Evolutionary conservation across 2,113 vertebrate species (phyloP), one percentile per base, ranked within the genome.

Genomic region (mouse (Mus musculus)): DNA sequence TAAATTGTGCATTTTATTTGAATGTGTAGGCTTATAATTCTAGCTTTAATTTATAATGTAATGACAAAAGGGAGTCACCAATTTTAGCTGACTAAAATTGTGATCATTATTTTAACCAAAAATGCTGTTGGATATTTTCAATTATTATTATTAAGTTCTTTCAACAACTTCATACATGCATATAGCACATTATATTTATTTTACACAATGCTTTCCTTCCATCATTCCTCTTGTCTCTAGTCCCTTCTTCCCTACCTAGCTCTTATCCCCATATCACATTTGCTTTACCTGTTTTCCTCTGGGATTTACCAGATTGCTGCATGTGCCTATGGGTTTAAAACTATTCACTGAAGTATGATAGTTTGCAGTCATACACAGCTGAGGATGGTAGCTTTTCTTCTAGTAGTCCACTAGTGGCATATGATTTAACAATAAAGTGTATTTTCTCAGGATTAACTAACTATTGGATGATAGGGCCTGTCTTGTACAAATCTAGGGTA

Each of bases 21-120:
- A 8, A 20, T 56, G 16, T 86, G 5, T 95, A 10, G 87, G 9
- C 14, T 49, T 77, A 95, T 24, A 93, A 19, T 71, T 93, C 28
- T 65, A 72, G 26, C 2, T 93, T 49, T 88, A 65, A 86, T 20
- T 52, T 12, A 49, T 59, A 67, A 39, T 30, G 0, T 54, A 81
- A 71, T 59, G 2, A 12, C 3, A 11, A 9, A 89, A 4, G 4
- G 12, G 0, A 22, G 22, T 61, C 20, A 2, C 56, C 0, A 10
- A 69, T 39, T 69, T 46, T 76, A 54, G 5, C 1, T 72, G n/a
- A 77, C 78, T 65, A 59, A 95, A 88, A n/a, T 71, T 92, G n/a
- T 52, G 39, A 42, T 49, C 52, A 92, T 8, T 73, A 46, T 3
- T 49, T 81, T 67, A 76, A 52, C 39, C 67, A 73, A 87, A 90